phyloP scores from a whole-genome alignment of 2,797 vertebrate species.

The Sebastes nivosus region DNA sequence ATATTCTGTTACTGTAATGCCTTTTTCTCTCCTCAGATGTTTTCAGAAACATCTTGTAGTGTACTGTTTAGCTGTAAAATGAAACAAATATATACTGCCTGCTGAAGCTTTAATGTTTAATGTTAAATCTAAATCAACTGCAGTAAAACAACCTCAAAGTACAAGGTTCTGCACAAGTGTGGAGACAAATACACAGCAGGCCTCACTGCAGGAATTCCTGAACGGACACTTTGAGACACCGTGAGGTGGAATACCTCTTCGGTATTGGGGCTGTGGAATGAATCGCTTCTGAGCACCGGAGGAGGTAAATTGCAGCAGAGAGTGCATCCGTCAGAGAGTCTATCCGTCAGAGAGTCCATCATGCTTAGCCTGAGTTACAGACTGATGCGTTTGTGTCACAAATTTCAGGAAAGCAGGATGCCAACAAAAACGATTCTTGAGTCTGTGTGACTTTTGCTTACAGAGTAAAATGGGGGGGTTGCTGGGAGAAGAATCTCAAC shows the following conservation, averaged over 20 bases:
- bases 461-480: background rate
- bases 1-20: too few species aligned
- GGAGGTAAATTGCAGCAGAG: slow-evolving; percentile 2
- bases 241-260: background rate
- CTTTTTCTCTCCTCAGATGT: too few species aligned
- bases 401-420: background rate
- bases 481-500: background rate
- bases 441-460: background rate
- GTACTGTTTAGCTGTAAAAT: too few species aligned
- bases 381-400: background rate
- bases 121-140: background rate
- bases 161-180: background rate
- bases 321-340: background rate
- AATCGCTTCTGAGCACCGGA: background rate
- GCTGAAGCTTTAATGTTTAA: too few species aligned
- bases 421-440: background rate
- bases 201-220: background rate
- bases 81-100: too few species aligned
- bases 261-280: background rate
- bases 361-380: background rate
- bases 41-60: too few species aligned
- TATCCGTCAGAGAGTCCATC: slow-evolving; percentile 14
- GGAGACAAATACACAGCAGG: background rate
- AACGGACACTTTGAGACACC: background rate
- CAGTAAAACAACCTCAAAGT: background rate